These are phyloP conservation scores for Chrysina gloriosa DNA, from an alignment of 2,888 invertebrate species.

Conservation along the genomic window DNA sequence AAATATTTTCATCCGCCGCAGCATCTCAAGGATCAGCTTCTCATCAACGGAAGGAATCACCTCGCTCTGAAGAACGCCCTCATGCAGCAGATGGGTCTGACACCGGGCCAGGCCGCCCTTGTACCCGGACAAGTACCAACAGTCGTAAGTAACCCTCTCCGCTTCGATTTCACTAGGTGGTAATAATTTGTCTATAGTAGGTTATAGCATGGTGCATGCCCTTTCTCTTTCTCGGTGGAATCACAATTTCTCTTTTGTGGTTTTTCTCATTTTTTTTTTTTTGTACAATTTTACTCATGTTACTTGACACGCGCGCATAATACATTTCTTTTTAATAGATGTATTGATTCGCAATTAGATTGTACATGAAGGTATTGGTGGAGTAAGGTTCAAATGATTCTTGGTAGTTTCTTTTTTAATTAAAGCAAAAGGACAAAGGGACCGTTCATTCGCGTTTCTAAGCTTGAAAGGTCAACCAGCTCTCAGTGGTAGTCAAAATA, in stretches of 20 bases:
- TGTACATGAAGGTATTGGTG: background rate
- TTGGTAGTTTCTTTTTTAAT: no score
- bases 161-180: constrained; percentile 37
- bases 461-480: no score
- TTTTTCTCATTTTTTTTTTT: background rate
- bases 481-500: no score
- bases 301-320: constrained; percentile 4
- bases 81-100: constrained; percentile 96
- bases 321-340: background rate
- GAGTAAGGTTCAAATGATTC: no score
- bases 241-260: background rate
- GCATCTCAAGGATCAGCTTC: constrained; percentile 98
- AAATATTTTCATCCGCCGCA: constrained; percentile 99
- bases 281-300: background rate
- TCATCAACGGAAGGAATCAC: constrained; percentile 99
- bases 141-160: constrained; percentile 78
- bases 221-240: background rate
- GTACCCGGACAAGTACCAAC: constrained; percentile 93
- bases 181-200: constrained; percentile 40
- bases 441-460: no score
- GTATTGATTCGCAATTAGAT: background rate
- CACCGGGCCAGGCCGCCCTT: constrained; percentile 88
- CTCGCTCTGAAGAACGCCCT: constrained; percentile 98
- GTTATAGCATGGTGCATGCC: constrained; percentile 42
- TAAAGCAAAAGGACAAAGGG: no score